Evolutionary conservation across 2,797 vertebrate genomes (phyloP).

Genomic region (Muscicapa comitata): DNA sequence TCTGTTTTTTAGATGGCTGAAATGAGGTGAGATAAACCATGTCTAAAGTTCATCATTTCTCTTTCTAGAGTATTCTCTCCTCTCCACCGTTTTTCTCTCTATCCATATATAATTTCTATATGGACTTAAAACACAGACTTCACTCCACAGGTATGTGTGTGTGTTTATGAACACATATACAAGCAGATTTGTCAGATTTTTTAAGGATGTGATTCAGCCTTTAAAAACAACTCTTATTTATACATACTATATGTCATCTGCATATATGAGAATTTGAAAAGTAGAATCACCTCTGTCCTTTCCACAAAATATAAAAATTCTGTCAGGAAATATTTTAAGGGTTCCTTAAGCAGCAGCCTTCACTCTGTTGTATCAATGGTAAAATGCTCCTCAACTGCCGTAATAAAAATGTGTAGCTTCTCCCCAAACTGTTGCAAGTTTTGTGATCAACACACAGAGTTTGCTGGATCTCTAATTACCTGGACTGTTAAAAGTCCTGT

Average conservation of each 20-base stretch:
- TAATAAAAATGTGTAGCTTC: not conserved
- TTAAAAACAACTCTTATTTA: not conserved
- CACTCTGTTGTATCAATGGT: not conserved
- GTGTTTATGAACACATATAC: not conserved
- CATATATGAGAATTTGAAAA: not conserved
- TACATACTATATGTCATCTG: fast-evolving
- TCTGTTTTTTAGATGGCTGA: not conserved
- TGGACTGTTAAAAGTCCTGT: not conserved
- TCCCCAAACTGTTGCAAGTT: not conserved
- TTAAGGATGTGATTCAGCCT: not conserved
- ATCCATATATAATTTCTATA: not conserved
- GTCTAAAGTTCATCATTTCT: not conserved
- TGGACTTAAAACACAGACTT: not conserved
- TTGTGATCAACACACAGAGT: not conserved
- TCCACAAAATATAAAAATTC: not conserved
- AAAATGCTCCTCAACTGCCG: not conserved
- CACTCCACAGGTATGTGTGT: not conserved
- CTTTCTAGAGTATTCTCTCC: not conserved
- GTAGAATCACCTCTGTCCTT: not conserved
- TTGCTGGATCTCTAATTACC: not conserved
- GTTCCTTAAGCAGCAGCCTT: not conserved
- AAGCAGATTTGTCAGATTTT: not conserved
- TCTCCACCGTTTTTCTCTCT: not conserved
- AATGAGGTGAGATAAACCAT: not conserved
- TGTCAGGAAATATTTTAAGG: not conserved